A percentile compares a stretch with the other conserved stretches of the same genome.
These are phyloP conservation scores for Stenichneumon culpator DNA, from an alignment of 2,888 invertebrate genomes.

Conservation along the genomic window DNA sequence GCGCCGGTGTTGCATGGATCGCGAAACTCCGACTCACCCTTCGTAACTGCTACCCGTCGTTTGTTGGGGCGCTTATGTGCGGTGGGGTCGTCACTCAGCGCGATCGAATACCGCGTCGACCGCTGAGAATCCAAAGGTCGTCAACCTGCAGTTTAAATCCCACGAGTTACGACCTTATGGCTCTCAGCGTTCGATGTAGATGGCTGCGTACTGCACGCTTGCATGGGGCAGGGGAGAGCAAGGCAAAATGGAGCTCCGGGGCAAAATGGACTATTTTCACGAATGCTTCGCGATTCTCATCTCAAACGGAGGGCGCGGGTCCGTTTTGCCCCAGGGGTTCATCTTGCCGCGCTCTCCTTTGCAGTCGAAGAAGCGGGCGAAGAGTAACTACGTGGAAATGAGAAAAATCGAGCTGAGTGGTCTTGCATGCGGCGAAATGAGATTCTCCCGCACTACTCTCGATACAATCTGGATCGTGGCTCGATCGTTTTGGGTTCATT, in stretches of 20 bases:
- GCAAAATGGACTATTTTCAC: background rate
- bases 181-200: background rate
- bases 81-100: constrained; percentile 3
- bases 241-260: background rate
- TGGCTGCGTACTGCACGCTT: background rate
- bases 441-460: constrained; percentile 47
- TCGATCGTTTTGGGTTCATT: constrained; percentile 39
- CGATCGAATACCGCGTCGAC: background rate
- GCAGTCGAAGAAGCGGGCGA: constrained; percentile 1
- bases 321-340: no score
- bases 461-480: constrained; percentile 44
- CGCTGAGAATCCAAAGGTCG: no score
- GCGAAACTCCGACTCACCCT: constrained; percentile 31
- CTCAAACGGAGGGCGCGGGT: no score
- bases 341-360: no score
- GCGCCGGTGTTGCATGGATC: constrained; percentile 36
- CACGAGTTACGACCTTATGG: no score
- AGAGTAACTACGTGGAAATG: constrained; percentile 56
- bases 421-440: constrained; percentile 65
- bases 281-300: no score
- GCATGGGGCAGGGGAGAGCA: no score
- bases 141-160: no score
- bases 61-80: constrained; percentile 20
- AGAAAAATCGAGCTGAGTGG: constrained; percentile 57
- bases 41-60: background rate